These are phyloP conservation scores for Heliconius ethilla DNA, from an alignment of 2,888 invertebrate genomes.

Conservation along the genomic window DNA sequence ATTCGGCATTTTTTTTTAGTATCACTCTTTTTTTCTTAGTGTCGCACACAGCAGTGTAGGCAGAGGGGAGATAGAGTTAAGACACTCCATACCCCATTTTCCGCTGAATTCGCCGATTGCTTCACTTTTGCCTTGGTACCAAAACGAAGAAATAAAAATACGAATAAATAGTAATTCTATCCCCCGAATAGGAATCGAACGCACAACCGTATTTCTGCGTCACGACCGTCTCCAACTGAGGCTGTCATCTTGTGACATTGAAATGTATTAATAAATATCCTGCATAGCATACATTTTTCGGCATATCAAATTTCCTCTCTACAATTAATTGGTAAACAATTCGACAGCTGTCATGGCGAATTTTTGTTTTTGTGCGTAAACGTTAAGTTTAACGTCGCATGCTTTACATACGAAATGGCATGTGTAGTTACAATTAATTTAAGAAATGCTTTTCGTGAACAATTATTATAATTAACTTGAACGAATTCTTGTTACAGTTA, in stretches of 20 bases:
- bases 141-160: too few species aligned
- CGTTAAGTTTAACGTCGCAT: slow-evolving; percentile 17
- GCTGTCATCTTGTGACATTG: background rate
- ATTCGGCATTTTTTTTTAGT: too few species aligned
- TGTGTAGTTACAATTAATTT: slow-evolving; percentile 18
- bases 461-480: slow-evolving; percentile 20
- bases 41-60: too few species aligned
- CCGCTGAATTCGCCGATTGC: too few species aligned
- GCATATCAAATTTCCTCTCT: background rate
- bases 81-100: too few species aligned
- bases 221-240: too few species aligned
- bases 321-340: slow-evolving; percentile 25
- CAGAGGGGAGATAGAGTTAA: too few species aligned
- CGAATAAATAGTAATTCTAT: too few species aligned
- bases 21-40: too few species aligned
- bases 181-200: too few species aligned
- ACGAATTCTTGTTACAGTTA: slow-evolving; percentile 14
- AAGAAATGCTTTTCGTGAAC: slow-evolving; percentile 21
- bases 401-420: slow-evolving; percentile 22
- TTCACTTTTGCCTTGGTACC: too few species aligned
- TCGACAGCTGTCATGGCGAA: slow-evolving; percentile 30
- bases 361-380: slow-evolving; percentile 17
- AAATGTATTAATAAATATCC: background rate
- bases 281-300: slow-evolving; percentile 16
- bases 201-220: too few species aligned